Percentiles rank a stretch among this genome's conserved stretches.
phyloP scores from a whole-genome alignment of 2,888 invertebrate genomes.

The Plebejus anna region DNA sequence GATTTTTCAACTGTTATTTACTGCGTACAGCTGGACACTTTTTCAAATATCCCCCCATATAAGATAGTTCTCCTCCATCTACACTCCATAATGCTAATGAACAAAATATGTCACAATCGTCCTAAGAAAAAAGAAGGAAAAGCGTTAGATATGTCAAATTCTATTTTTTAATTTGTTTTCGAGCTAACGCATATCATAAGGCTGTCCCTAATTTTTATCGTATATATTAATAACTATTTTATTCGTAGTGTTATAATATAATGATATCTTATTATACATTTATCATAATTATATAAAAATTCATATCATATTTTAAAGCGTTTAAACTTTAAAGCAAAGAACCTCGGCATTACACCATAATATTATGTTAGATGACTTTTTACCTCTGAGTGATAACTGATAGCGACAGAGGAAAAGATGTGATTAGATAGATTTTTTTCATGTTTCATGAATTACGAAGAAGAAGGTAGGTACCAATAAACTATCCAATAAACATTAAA shows the following conservation, averaged over 20 bases:
- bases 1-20: no score
- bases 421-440: not conserved
- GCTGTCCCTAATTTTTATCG: not conserved
- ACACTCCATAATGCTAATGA: not conserved
- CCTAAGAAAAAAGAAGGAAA: not conserved
- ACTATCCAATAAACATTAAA: not conserved
- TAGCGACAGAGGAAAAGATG: not conserved
- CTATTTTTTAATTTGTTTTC: not conserved
- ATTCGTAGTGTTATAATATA: not conserved
- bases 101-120: not conserved
- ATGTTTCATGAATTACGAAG: no score
- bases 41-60: no score
- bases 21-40: no score
- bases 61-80: no score
- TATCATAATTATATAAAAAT: not conserved
- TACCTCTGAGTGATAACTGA: not conserved
- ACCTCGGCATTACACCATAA: not conserved
- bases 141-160: slow-evolving; percentile 6
- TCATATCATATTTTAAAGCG: not conserved
- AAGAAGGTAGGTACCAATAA: not conserved
- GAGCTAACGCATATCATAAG: not conserved
- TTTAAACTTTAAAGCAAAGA: not conserved
- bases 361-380: not conserved
- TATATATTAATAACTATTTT: not conserved
- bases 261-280: no score